A percentile compares a stretch with the other conserved stretches of the same genome.
Evolutionary conservation across 2,888 invertebrate genomes (phyloP).

Genomic region (Papilio elwesi): DNA sequence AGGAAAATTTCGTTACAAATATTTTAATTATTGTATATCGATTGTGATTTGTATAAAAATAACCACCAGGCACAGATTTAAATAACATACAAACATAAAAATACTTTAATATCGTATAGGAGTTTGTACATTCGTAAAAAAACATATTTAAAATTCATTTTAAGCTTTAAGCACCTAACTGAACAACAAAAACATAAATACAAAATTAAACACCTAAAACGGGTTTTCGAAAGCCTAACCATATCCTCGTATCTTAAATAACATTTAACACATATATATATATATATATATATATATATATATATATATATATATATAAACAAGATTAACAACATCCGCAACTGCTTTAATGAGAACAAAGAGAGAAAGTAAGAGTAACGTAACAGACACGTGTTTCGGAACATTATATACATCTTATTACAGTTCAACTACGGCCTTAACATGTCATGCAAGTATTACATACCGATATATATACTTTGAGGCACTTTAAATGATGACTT

Average conservation of each 20-base stretch:
- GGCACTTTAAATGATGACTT: not conserved
- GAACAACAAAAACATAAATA: not conserved
- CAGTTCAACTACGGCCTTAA: not conserved
- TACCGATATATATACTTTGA: not conserved
- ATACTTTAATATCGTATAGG: too few species aligned
- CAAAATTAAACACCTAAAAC: not conserved
- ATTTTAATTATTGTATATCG: too few species aligned
- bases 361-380: constrained; percentile 36
- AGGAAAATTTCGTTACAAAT: too few species aligned
- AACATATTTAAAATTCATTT: not conserved
- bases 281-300: too few species aligned
- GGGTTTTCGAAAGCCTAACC: not conserved
- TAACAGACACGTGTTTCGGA: constrained; percentile 12
- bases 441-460: not conserved
- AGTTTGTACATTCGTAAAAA: too few species aligned
- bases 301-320: too few species aligned
- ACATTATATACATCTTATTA: not conserved
- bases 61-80: too few species aligned
- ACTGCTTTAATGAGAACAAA: constrained; percentile 38
- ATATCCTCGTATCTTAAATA: constrained; percentile 9
- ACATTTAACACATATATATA: constrained; percentile 32
- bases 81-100: too few species aligned
- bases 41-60: too few species aligned
- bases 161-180: not conserved
- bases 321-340: constrained; percentile 9